A percentile compares a stretch with the other conserved stretches of the same genome.
These are phyloP conservation scores for Magallana nippona DNA, from an alignment of 2,888 invertebrate species.

Conservation along the genomic window DNA sequence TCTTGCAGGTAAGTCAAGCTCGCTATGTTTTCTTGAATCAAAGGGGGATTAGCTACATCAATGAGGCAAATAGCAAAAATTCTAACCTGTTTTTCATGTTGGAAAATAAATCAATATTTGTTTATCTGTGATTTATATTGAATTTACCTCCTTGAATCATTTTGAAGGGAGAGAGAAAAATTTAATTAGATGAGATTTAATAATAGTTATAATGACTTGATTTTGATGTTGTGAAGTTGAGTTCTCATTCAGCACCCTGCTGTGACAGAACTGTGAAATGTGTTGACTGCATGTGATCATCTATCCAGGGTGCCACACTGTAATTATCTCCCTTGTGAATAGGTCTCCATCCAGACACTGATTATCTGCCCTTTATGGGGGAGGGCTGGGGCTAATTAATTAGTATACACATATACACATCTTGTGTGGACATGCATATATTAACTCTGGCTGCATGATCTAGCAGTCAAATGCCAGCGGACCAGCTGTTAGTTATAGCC, in stretches of 20 bases:
- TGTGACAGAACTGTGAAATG: slow-evolving; percentile 1
- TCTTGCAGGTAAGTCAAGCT: slow-evolving; percentile 33
- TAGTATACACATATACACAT: background rate
- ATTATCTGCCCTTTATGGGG: background rate
- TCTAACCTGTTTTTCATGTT: background rate
- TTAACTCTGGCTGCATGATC: background rate
- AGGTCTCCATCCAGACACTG: background rate
- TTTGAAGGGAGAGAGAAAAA: background rate
- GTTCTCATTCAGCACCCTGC: background rate
- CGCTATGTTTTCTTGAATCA: background rate
- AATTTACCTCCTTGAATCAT: too few relatives aligned
- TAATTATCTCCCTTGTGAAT: slow-evolving; percentile 8
- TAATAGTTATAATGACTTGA: background rate
- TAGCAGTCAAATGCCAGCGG: background rate
- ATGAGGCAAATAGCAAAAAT: background rate
- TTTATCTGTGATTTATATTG: too few relatives aligned
- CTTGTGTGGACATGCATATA: slow-evolving; percentile 13
- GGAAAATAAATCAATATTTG: too few relatives aligned
- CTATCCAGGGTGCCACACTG: background rate
- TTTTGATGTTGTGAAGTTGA: background rate
- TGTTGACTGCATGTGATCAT: background rate
- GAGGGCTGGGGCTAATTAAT: slow-evolving; percentile 4
- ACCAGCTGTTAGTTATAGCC: slow-evolving; percentile 4
- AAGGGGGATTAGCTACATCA: background rate
- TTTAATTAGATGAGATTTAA: background rate